Percentiles rank a stretch among this genome's conserved stretches.
These are phyloP conservation scores for Sphyrna mokarran DNA, from an alignment of 2,113 vertebrate species.

Conservation along the genomic window DNA sequence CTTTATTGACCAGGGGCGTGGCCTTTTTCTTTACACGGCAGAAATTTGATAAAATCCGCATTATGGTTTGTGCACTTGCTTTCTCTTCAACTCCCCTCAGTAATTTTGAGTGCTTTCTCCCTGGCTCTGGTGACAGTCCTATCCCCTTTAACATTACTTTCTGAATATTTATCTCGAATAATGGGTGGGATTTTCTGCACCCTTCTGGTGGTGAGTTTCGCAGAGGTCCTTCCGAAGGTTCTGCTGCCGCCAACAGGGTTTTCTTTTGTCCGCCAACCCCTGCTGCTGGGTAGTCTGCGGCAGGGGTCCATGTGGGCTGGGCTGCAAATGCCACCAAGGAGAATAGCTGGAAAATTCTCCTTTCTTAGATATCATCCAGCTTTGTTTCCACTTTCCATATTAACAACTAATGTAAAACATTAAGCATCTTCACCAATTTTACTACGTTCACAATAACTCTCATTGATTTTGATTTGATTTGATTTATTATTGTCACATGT, in stretches of 20 bases:
- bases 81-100: background rate
- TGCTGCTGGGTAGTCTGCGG: no score
- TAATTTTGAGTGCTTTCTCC: background rate
- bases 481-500: no score
- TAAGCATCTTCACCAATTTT: background rate
- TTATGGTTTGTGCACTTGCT: background rate
- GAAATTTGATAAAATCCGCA: no score
- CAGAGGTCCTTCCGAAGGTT: no score
- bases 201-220: no score
- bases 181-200: background rate
- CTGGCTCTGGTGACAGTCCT: background rate
- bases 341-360: no score
- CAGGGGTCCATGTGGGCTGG: no score
- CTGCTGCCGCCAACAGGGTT: no score
- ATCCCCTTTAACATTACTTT: background rate
- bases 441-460: background rate
- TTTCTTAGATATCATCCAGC: background rate
- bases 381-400: background rate
- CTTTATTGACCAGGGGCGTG: no score
- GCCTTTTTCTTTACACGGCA: background rate
- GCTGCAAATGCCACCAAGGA: no score
- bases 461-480: no score
- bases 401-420: background rate
- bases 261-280: no score
- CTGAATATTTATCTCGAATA: background rate